These are phyloP conservation scores for Ophioninae sp. DNA, from an alignment of 2,888 invertebrate species.

Conservation along the genomic window DNA sequence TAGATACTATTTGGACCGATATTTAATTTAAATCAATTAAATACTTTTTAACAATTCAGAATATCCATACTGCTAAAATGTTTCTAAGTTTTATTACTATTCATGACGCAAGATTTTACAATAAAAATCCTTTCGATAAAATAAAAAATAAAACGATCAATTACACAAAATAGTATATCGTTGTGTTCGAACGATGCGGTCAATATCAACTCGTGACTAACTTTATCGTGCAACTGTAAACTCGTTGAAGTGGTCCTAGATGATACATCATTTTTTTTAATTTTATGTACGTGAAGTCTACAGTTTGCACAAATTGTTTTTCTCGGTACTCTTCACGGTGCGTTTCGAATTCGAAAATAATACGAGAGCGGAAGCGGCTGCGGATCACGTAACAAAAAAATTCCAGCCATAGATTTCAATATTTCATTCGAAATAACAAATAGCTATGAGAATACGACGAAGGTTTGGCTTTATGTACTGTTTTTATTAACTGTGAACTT, in stretches of 20 bases:
- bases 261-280: conserved; percentile 19
- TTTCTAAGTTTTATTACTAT: too few relatives aligned
- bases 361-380: neutral
- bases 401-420: neutral
- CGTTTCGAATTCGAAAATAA: conserved; percentile 9
- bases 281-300: conserved; percentile 2
- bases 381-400: neutral
- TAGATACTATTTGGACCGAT: too few relatives aligned
- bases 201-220: neutral
- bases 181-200: too few relatives aligned
- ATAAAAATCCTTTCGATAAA: too few relatives aligned
- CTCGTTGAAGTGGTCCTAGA: conserved; percentile 9
- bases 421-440: neutral
- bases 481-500: neutral
- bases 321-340: neutral
- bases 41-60: too few relatives aligned
- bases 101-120: too few relatives aligned
- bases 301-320: neutral
- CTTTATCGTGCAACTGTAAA: conserved; percentile 24
- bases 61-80: too few relatives aligned
- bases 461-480: neutral
- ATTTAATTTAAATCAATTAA: too few relatives aligned
- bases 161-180: too few relatives aligned
- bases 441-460: neutral
- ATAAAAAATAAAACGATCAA: too few relatives aligned